Evolutionary conservation across 1,140 invertebrate species (phyloP).

Genomic region (Adoxophyes honmai): DNA sequence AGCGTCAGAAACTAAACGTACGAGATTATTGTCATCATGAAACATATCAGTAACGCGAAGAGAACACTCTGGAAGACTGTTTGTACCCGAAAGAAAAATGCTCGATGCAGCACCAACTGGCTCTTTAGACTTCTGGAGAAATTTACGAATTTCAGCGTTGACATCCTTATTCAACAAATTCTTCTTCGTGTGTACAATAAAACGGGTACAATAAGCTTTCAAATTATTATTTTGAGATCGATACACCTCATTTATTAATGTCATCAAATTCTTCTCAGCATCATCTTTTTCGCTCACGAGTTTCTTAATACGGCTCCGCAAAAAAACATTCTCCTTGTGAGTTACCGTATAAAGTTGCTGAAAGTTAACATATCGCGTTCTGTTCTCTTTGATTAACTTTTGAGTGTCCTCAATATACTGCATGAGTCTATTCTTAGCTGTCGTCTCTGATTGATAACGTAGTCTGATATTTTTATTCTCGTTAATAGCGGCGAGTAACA

Average conservation of each 20-base stretch:
- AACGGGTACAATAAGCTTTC: slow-evolving; percentile 49
- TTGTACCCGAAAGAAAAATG: neutral
- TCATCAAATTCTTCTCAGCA: slow-evolving; percentile 47
- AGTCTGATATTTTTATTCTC: slow-evolving; percentile 59
- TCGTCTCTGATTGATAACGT: slow-evolving; percentile 43
- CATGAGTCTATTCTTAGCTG: slow-evolving; percentile 47
- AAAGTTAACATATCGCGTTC: slow-evolving; percentile 45
- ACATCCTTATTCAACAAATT: slow-evolving; percentile 52
- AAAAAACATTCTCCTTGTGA: slow-evolving; percentile 55
- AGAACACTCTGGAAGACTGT: slow-evolving; percentile 1
- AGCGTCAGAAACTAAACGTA: slow-evolving; percentile 29
- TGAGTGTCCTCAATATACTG: slow-evolving; percentile 44
- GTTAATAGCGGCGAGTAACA: slow-evolving; percentile 42
- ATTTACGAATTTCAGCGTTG: slow-evolving; percentile 44
- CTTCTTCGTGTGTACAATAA: slow-evolving; percentile 50
- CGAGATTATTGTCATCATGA: slow-evolving; percentile 26
- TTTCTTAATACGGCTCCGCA: slow-evolving; percentile 48
- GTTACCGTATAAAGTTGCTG: slow-evolving; percentile 55
- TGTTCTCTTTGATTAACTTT: slow-evolving; percentile 49
- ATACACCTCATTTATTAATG: slow-evolving; percentile 51
- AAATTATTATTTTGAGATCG: slow-evolving; percentile 50
- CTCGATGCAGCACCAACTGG: neutral
- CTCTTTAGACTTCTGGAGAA: slow-evolving; percentile 34
- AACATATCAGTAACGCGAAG: slow-evolving; percentile 22
- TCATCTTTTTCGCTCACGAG: slow-evolving; percentile 47